Evolutionary conservation across 2,888 invertebrate species (phyloP), one percentile per base, ranked within the genome.

Genomic region (Dryocosmus kuriphilus): DNA sequence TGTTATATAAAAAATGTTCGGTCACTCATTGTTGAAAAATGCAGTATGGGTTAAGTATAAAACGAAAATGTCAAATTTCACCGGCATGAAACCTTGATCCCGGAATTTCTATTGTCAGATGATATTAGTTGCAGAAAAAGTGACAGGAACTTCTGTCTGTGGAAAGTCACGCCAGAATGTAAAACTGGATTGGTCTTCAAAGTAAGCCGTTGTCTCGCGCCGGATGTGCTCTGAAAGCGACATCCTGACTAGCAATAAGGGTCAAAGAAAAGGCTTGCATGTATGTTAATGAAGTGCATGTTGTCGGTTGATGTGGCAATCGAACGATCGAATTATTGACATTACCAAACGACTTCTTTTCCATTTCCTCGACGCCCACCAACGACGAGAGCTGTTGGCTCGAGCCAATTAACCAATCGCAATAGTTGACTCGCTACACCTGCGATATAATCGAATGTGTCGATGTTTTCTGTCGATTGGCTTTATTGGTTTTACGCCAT

Each of bases 231-330:
- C 32, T 63, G 19, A 62, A 30, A 62, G 24, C 63, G 9, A 63
- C 63, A 63, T 63, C 51, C 51, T 71, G 51, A 51, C 30, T 71
- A 27, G 51, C 71, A 71, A 71, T 71, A 46, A 55, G 71, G 46
- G 71, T 71, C 71, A 71, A 46, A 51, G 32, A 55, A 71, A 46
- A 46, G 46, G 35, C 22, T 32, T 19, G 4, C 35, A n/a, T 63
- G 63, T 77, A 79, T 79, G 79, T 77, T 79, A 79, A 79, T 77
- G 77, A 79, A 75, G 79, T 79, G 77, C 77, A 79, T 74, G 77
- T 74, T 79, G 77, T 74, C 75, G 75, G 71, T 77, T 63, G 7
- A 63, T 74, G 77, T 79, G 77, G 79, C 77, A 77, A 79, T 77
- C 73, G 63, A 79, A 77, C 79, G 79, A 77, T 79, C 75, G 75